These are phyloP conservation scores for Sparus aurata DNA, from an alignment of 2,797 vertebrate genomes.

Conservation along the genomic window DNA sequence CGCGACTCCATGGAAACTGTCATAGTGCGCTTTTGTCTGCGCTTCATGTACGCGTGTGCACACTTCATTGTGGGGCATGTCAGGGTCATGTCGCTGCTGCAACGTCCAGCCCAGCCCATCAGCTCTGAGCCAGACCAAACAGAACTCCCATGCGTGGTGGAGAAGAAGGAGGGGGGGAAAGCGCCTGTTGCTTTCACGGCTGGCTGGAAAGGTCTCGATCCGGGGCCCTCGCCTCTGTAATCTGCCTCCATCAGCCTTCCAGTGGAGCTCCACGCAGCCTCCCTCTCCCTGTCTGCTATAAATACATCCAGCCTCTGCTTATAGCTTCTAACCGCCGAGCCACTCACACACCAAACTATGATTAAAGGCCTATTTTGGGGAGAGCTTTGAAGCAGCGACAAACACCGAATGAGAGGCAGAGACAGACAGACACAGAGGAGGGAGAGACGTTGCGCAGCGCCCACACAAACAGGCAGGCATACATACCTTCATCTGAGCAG, in stretches of 20 bases:
- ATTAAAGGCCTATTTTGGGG: conserved; percentile 88
- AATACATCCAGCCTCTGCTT: conserved; percentile 84
- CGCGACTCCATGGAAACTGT: not conserved
- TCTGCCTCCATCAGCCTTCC: conserved; percentile 63
- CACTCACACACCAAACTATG: conserved; percentile 83
- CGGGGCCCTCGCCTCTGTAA: conserved; percentile 60
- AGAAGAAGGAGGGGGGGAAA: conserved; percentile 7
- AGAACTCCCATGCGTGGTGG: conserved; percentile 14
- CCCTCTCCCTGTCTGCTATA: conserved; percentile 75
- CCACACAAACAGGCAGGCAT: conserved; percentile 60
- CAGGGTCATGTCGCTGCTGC: conserved; percentile 45
- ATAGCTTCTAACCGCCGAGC: conserved; percentile 83
- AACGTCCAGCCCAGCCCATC: conserved; percentile 22
- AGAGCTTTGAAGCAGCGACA: conserved; percentile 83
- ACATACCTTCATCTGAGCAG: conserved; percentile 54
- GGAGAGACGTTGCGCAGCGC: conserved; percentile 44
- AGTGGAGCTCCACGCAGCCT: conserved; percentile 46
- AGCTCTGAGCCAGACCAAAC: conserved; percentile 24
- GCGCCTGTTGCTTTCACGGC: conserved; percentile 53
- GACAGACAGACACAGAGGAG: conserved; percentile 38
- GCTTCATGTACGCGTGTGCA: conserved; percentile 12
- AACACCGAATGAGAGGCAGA: conserved; percentile 64
- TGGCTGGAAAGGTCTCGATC: conserved; percentile 54
- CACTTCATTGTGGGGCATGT: conserved; percentile 38
- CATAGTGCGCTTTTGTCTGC: not conserved